phyloP scores from a whole-genome alignment of 2,888 invertebrate species.

The Apamea anceps region DNA sequence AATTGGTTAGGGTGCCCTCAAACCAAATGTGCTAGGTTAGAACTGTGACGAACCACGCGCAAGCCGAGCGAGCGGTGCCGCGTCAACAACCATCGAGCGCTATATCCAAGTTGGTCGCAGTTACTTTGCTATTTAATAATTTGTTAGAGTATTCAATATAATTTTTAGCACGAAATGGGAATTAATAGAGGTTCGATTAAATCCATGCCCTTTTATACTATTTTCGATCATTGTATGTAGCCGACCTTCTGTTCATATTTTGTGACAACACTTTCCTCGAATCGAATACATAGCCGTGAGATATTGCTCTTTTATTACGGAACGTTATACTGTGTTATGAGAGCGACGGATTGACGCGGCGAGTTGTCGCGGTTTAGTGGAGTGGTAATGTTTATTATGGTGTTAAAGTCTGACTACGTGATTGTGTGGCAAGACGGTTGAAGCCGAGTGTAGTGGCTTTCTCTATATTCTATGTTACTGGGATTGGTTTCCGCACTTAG shows the following conservation, averaged over 20 bases:
- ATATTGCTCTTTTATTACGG: slow-evolving; percentile 55
- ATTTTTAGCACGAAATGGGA: too few relatives aligned
- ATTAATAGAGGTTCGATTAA: too few relatives aligned
- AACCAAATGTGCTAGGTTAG: too few relatives aligned
- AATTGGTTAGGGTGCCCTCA: too few relatives aligned
- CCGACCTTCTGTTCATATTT: neutral
- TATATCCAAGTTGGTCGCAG: too few relatives aligned
- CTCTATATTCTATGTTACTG: neutral
- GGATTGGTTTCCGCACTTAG: too few relatives aligned
- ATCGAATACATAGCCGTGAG: slow-evolving; percentile 35
- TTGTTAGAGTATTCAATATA: too few relatives aligned
- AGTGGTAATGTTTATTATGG: neutral
- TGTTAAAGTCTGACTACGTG: neutral
- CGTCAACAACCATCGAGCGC: too few relatives aligned
- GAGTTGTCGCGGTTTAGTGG: neutral
- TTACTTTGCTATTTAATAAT: too few relatives aligned
- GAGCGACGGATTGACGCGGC: slow-evolving; percentile 15
- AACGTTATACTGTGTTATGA: slow-evolving; percentile 34
- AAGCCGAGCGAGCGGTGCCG: too few relatives aligned
- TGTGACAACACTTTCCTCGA: slow-evolving; percentile 8
- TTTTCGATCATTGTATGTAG: neutral
- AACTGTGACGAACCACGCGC: too few relatives aligned
- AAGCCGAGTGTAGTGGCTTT: neutral
- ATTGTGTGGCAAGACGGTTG: neutral
- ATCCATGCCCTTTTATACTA: too few relatives aligned